A percentile compares a stretch with the other conserved stretches of the same genome.
Conservation (phyloP, 2,113 vertebrate genomes). For the Ceyx margarethae region DNA sequence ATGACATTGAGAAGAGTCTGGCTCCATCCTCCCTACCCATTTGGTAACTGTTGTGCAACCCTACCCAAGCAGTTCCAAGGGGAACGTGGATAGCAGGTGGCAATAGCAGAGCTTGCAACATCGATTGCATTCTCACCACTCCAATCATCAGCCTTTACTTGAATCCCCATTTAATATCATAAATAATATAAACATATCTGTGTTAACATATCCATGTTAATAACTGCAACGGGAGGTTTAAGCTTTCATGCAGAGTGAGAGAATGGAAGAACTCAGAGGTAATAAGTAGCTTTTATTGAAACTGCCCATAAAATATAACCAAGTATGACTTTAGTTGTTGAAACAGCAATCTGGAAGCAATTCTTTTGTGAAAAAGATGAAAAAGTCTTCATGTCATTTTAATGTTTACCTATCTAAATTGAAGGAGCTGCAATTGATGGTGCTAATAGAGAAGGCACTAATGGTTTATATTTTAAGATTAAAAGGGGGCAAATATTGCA, state of each 20-base stretch:
- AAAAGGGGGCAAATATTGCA: neutral
- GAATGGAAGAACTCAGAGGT: neutral
- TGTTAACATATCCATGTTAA: neutral
- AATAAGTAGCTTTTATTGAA: neutral
- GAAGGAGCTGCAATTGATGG: neutral
- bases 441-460: neutral
- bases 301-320: neutral
- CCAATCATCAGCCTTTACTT: neutral
- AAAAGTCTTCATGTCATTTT: neutral
- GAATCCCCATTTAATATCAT: neutral
- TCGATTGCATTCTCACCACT: neutral
- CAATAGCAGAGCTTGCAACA: constrained; percentile 16
- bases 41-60: neutral
- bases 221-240: neutral
- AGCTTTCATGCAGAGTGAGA: neutral
- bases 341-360: neutral
- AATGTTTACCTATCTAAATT: neutral
- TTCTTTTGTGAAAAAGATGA: neutral
- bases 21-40: neutral
- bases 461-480: neutral
- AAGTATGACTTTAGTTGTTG: neutral
- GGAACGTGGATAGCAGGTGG: neutral
- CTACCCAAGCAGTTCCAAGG: neutral
- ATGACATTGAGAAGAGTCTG: no score
- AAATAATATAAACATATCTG: neutral